Base-by-base conservation (phyloP, 2,888 invertebrate genomes). In the Drosophila helvetica region DNA sequence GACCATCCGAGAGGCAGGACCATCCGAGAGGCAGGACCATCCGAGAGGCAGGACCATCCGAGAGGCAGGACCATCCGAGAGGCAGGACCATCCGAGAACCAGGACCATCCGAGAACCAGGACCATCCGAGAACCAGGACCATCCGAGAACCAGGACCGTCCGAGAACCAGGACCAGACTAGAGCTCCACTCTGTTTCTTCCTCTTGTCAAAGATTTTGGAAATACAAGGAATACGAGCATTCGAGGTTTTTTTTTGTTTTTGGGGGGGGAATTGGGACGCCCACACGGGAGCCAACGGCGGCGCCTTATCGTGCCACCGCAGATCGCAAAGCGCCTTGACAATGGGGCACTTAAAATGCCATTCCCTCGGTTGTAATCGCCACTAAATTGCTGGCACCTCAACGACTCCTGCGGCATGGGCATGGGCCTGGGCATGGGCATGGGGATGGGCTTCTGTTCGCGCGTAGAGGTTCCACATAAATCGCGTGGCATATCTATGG, bases 311-410 rank as follows among this genome's bases (percentile, higher is more conserved):
- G 60, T 45, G 61, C 55, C 63, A 46, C 50, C 66, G 57, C 69
- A 80, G 89, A 88, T 86, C 83, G 74, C 38, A 38, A 38, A 38
- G 38, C 79, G 54, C 48, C 57, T 62, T 77, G 82, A 88, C 85
- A 86, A 89, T 86, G 89, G 88, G 38, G 88, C 80, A 88, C 88
- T 86, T 86, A 89, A 77, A 86, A 88, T 86, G 78, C 86, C 83
- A 89, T 83, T 84, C 80, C 69, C 74, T 38, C 2, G 73, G 86
- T 74, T 88, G 89, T 86, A 86, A 89, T 88, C 88, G 88, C 77
- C 80, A 71, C 84, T 89, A 89, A 88, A 86, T 86, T 86, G 88
- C 86, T 78, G 86, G 66, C 71, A 74, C 79, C 74, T 51, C 69
- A 45, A 74, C 75, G 78, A 69, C 72, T 64, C 75, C 75, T 80